Evolutionary conservation across 2,797 vertebrate genomes (phyloP), one percentile per base, ranked within the genome.

Genomic region (Pelochelys cantorii): DNA sequence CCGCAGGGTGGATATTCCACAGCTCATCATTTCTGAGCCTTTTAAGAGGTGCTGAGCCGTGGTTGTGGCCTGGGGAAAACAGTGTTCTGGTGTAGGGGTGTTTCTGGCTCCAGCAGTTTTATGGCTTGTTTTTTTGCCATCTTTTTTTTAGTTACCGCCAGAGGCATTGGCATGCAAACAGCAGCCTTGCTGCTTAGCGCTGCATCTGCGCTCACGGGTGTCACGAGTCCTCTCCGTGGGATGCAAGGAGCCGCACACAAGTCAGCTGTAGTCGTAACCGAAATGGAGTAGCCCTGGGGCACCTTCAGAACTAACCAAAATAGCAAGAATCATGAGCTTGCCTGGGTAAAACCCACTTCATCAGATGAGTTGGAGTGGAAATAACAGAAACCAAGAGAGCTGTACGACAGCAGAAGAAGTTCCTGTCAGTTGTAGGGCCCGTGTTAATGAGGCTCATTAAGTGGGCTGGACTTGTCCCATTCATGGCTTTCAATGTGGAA

Each of bases 1-100:
- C 89, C 89, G 92, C 93, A 74, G 53, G 3, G 60, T 89, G 88
- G 86, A 23, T 85, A 80, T 95, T 91, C 93, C 90, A 2, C 94
- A 96, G 89, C 88, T 96, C 90, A 94, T 96, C 82, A 78, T 25
- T 85, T 88, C 90, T 93, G 81, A 86, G 48, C 86, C 81, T 94
- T 71, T 94, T 85, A 80, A 86, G 94, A 95, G 88, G 85, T 95
- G 90, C 91, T 88, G 92, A 97, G 90, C 89, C 74, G 65, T 31
- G 29, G 74, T 80, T 94, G 80, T 94, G 34, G 31, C 0, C 0
- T 91, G 80, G 85, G 60, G 18, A 77, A 92, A 60, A 74, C 79
- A 83, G 79, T 15, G 75, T 91, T 81, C 65, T 85, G 56, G 79
- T 86, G 15, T 75, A 74, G 81, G 71, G 90, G n/a, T 92, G 87